Conservation (phyloP, 1,140 invertebrate species). For the Campoletis sonorensis region DNA sequence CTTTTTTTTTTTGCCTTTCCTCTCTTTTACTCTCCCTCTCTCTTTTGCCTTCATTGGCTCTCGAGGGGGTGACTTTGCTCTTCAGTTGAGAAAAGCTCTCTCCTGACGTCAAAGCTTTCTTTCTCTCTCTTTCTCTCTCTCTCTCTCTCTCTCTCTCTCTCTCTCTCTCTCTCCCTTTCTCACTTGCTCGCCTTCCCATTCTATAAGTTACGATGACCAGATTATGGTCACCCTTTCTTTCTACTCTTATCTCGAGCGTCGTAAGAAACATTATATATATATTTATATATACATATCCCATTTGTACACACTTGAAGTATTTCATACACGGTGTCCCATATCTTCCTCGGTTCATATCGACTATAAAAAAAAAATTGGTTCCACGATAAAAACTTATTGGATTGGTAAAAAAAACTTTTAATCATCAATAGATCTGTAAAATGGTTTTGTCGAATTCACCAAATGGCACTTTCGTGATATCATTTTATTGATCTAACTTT, state of each 20-base stretch:
- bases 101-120: constrained; percentile 40
- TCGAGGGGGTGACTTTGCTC: constrained; percentile 5
- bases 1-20: too few relatives aligned
- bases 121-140: not conserved
- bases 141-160: not conserved
- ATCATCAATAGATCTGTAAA: too few relatives aligned
- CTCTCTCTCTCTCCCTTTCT: not conserved
- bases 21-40: constrained; percentile 25
- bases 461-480: too few relatives aligned
- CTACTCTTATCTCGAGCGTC: not conserved
- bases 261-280: not conserved
- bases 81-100: constrained; percentile 41
- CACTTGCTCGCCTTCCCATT: not conserved
- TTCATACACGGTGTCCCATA: too few relatives aligned
- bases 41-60: not conserved
- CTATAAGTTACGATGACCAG: not conserved
- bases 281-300: not conserved
- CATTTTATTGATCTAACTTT: too few relatives aligned
- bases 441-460: too few relatives aligned
- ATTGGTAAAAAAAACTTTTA: too few relatives aligned
- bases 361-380: too few relatives aligned
- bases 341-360: too few relatives aligned
- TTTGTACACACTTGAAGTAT: not conserved
- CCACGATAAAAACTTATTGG: too few relatives aligned
- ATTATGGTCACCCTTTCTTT: not conserved